phyloP scores from a whole-genome alignment of 2,797 vertebrate species.

The Microctenopoma lineatum region DNA sequence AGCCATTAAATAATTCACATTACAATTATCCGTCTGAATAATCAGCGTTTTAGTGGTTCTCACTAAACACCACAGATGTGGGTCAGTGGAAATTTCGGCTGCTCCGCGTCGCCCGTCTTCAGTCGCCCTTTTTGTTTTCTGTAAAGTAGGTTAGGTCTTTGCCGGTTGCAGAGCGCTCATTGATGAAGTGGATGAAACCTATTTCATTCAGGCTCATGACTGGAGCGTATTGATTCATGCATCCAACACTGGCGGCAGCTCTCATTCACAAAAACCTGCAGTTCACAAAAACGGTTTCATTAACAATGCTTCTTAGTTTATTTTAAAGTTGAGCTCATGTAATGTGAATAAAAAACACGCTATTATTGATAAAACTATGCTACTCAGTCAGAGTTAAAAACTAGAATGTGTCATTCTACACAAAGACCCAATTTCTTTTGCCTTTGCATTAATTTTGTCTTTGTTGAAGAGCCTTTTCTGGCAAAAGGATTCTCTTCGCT shows the following conservation, averaged over 20 bases:
- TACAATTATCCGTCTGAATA: neutral
- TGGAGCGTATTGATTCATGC: conserved; percentile 65
- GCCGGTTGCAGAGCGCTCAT: conserved; percentile 11
- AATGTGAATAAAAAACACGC: neutral
- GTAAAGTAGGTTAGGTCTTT: conserved; percentile 32
- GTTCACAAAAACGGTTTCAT: conserved; percentile 59
- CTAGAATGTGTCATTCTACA: neutral
- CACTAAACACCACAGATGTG: conserved; percentile 5
- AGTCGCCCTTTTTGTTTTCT: conserved; percentile 11
- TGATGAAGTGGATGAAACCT: conserved; percentile 39
- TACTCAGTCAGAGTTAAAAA: neutral
- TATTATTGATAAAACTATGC: neutral
- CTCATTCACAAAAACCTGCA: conserved; percentile 71
- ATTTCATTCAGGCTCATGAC: conserved; percentile 54
- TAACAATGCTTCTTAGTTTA: conserved; percentile 44
- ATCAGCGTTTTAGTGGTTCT: neutral
- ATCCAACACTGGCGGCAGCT: conserved; percentile 44
- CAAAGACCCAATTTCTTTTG: conserved; percentile 18
- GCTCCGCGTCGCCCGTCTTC: conserved; percentile 15
- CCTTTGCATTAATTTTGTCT: conserved; percentile 28
- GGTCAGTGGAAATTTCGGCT: conserved; percentile 34
- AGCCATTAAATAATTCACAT: neutral
- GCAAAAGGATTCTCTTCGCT: conserved; percentile 49
- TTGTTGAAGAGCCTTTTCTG: conserved; percentile 43
- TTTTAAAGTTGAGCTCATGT: neutral